Evolutionary conservation across 2,113 vertebrate genomes (phyloP), one percentile per base, ranked within the genome.

Genomic region (Chiloscyllium plagiosum): DNA sequence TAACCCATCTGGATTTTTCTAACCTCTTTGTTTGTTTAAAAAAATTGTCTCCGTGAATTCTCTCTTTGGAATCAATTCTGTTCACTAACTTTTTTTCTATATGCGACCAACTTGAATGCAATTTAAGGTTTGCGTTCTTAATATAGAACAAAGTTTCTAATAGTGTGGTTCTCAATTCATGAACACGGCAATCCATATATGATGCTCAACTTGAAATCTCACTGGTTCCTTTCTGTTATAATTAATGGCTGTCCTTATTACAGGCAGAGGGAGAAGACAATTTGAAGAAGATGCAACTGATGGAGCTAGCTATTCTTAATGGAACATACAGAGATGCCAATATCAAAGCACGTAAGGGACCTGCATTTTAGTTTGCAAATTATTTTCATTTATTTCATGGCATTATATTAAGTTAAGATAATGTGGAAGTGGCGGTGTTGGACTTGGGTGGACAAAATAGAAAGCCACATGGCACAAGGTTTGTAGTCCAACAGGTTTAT

Each of bases 291-390:
- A 98, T 98, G 97, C 98, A 98, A 96, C 97, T 98, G 96, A 98
- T 98, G 98, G 98, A 98, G 96, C 97, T 98, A 26, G 98, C 98
- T 17, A 98, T 98, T 96, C 97, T 98, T 50, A 98, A 98, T n/a
- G 98, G 98, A 96, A 98, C 98, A 29, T 98, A 98, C 96, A 97
- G 98, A 98, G 98, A 98, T 97, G 98, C 98, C 97, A 98, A 98
- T 96, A 52, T 98, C 96, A 98, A 98, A 97, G 96, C 97, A 96
- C 97, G 98, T 98, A 97, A 98, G 98, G 96, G 89, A 13, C 6
- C 24, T 95, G 94, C n/a, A 70, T 29, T 95, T 70, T 83, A 83
- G 56, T 83, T 72, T 72, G 24, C 15, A 61, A 10, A 93, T 37
- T 93, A 61, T 66, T 93, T 47, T 47, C 42, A 47, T 47, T 47